Evolutionary conservation across 2,797 vertebrate genomes (phyloP), one percentile per base, ranked within the genome.

Genomic region (Florisuga fusca): DNA sequence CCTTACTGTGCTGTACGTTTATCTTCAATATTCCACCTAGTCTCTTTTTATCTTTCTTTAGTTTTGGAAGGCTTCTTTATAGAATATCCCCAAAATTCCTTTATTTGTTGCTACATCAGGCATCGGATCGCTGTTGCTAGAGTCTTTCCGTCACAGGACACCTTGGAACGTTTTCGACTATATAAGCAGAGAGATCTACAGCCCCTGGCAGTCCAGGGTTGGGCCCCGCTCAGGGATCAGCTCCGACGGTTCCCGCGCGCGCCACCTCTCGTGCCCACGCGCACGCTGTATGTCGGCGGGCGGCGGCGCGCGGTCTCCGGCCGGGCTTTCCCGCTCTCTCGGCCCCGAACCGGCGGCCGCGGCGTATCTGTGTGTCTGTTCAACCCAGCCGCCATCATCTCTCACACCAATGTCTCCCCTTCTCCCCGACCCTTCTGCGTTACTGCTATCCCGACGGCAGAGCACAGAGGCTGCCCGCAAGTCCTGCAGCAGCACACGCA

Each of bases 401-500:
- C n/a, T 45, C 26, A 2, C 15, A 20, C 19, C 36, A 7, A 17
- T 15, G 19, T 27, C 22, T 31, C 50, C 10, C 58, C 43, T 33
- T 12, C 26, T 12, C 26, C 43, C 29, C 38, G 12, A 1, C 9
- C 29, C 15, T 58, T 34, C 11, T 5, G 8, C 20, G 14, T n/a
- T 25, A 22, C 34, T 51, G 45, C 34, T 27, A 22, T 25, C 4
- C 25, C 23, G 2, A 19, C 12, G 13, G 15, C 33, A 38, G 53
- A 50, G 54, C 23, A 26, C 25, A 26, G 17, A 34, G 15, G 20
- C 23, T 3, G 25, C 45, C 45, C 22, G 8, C 25, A 15, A 34
- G 9, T 29, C 29, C 51, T 1, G 7, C 29, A 7, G 7, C 15
- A 29, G 36, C 10, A 38, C 12, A 3, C 2, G 26, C 38, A 4